Base-by-base conservation (phyloP, 2,888 invertebrate species). In the Poecilus cupreus region DNA sequence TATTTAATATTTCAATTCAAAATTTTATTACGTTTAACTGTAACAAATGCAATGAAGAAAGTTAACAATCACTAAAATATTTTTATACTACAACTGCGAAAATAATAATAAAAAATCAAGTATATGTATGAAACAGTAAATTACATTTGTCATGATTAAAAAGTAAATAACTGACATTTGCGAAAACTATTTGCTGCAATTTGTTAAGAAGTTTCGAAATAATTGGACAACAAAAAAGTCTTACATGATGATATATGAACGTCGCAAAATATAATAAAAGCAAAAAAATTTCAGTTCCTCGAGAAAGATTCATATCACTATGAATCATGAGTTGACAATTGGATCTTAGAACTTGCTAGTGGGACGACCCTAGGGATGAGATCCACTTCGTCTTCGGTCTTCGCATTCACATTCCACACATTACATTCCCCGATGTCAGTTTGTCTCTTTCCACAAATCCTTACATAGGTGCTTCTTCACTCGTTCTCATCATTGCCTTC, bases 321-420 rank as follows among this genome's bases (percentile, higher is more conserved):
- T 64, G 64, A 64, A 64, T 64, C 32, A 64, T 64, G 64, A 13
- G 64, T 37, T 37, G 32, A 64, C 64, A 64, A 64, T 64, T 64
- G 37, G 64, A 64, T 37, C 32, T 64, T 64, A 64, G 64, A 64
- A 32, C 16, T n/a, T n/a, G n/a, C n/a, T 51, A 16, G 64, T 37
- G 20, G 37, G 32, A 64, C 37, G 37, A 64, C 64, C 32, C 8
- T 18, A 51, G 18, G 18, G 18, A 18, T 51, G 18, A 51, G 18
- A 18, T 51, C 43, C 43, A 11, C 43, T 3, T 32, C 1, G 32
- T 32, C 32, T 32, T 32, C 16, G 11, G 11, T 13, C 3, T 51
- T 51, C 8, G 18, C 37, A 18, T 64, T 64, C 64, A 16, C 64
- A 64, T 64, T 64, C 64, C 37, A 20, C 32, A 37, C 64, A 37